Base-by-base conservation (phyloP, 1,140 invertebrate species). In the Drosophila willistoni region DNA sequence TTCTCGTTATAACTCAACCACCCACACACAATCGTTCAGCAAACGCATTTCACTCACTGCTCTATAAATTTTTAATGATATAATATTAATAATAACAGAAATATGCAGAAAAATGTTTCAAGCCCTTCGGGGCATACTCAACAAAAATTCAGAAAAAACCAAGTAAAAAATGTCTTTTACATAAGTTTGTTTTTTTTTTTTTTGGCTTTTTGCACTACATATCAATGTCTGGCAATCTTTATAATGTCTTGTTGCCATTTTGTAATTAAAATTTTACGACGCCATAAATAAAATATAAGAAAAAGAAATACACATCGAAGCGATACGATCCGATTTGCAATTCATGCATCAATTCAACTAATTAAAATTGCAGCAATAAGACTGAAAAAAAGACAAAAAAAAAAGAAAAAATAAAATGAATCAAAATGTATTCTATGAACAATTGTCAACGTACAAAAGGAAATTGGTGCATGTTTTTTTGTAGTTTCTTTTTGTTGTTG, bases 211-310 rank as follows among this genome's bases (percentile, higher is more conserved):
- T 51, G 13, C 44, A 22, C 44, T 75, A 51, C 62, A 64, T 62
- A 86, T 86, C 79, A 59, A 56, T 41, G 55, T 22, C 36, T 44
- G 60, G 64, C 60, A 39, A 83, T 82, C 76, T 82, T 65, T 68
- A 84, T 82, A 84, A 68, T 72, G 79, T 85, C 83, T 85, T 85
- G 82, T 85, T 66, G 71, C 74, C 79, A 87, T 85, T 85, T 62
- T 86, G 78, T 82, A 87, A 82, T 86, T 82, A 79, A 82, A 79
- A 87, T 65, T 82, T 79, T 73, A 86, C 83, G 67, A 66, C 69
- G 68, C 68, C 74, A 81, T 86, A 79, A 79, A 86, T 82, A 73
- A 81, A 77, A 77, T 56, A 77, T 60, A 67, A 34, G 22, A 72
- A 69, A 77, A 61, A 51, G n/a, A 14, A 68, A 70, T 64, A 51